These are phyloP conservation scores for Goniozus legneri DNA, from an alignment of 1,140 invertebrate genomes.

Conservation along the genomic window DNA sequence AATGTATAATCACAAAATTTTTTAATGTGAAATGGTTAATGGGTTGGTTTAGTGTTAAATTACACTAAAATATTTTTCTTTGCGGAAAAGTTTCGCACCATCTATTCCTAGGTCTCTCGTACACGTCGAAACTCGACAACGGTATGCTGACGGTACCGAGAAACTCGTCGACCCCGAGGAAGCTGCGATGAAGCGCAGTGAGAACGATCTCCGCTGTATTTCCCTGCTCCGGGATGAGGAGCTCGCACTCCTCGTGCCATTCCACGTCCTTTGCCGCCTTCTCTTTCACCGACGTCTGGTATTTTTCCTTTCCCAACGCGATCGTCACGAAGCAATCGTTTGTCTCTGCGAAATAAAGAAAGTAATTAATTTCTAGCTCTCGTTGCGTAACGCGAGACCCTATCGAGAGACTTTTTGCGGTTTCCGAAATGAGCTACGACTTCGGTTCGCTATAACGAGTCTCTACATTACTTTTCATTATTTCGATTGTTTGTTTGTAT, in stretches of 20 bases:
- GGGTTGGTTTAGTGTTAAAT: too few relatives aligned
- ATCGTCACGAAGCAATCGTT: conserved; percentile 96
- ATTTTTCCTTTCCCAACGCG: conserved; percentile 90
- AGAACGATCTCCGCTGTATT: conserved; percentile 83
- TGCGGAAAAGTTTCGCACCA: too few relatives aligned
- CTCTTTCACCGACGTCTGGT: conserved; percentile 92
- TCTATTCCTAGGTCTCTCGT: conserved; percentile 82
- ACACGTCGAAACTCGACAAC: conserved; percentile 82
- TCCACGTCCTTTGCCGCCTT: conserved; percentile 77
- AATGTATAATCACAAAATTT: too few relatives aligned
- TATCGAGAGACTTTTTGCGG: too few relatives aligned
- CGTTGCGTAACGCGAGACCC: background rate
- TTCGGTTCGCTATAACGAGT: too few relatives aligned
- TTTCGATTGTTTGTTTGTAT: too few relatives aligned
- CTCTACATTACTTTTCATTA: background rate
- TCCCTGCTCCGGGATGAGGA: conserved; percentile 84
- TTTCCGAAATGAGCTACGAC: too few relatives aligned
- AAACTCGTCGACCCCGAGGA: conserved; percentile 90
- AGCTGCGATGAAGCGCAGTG: conserved; percentile 83
- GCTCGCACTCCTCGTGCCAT: conserved; percentile 95
- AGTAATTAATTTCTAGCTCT: background rate
- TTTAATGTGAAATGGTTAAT: too few relatives aligned
- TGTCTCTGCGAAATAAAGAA: conserved; percentile 56
- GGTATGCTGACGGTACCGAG: conserved; percentile 80
- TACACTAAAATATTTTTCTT: too few relatives aligned